phyloP scores from a whole-genome alignment of 2,113 vertebrate genomes.

The Papio anubis region DNA sequence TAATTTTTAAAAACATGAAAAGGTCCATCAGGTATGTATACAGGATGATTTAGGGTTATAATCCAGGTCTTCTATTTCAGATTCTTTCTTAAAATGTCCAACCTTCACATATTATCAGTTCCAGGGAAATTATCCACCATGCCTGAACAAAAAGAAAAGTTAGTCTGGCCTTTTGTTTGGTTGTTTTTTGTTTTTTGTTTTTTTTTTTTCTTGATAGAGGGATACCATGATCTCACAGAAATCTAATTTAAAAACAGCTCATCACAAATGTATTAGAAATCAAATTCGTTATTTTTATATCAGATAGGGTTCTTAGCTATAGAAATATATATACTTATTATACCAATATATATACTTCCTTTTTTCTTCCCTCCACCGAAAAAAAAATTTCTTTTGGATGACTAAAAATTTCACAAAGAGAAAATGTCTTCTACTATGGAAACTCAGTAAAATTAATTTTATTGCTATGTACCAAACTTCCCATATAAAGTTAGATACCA shows the following conservation, averaged over 20 bases:
- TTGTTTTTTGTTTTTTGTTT: not conserved
- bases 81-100: not conserved
- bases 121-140: not conserved
- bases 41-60: not conserved
- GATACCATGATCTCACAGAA: not conserved
- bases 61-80: not conserved
- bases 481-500: not conserved
- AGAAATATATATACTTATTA: not conserved
- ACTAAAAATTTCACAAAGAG: not conserved
- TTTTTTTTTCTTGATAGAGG: too few species aligned
- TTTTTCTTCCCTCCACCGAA: not conserved
- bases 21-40: not conserved
- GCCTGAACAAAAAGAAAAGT: not conserved
- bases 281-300: not conserved
- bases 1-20: not conserved
- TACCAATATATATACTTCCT: not conserved
- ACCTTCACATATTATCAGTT: not conserved
- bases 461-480: not conserved
- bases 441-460: conserved; percentile 20
- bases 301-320: not conserved
- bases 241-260: conserved; percentile 7
- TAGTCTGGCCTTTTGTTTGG: not conserved
- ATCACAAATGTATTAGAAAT: conserved; percentile 29
- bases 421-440: not conserved
- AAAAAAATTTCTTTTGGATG: not conserved